Evolutionary conservation across 2,113 vertebrate species (phyloP).

Genomic region (Eidolon helvum): DNA sequence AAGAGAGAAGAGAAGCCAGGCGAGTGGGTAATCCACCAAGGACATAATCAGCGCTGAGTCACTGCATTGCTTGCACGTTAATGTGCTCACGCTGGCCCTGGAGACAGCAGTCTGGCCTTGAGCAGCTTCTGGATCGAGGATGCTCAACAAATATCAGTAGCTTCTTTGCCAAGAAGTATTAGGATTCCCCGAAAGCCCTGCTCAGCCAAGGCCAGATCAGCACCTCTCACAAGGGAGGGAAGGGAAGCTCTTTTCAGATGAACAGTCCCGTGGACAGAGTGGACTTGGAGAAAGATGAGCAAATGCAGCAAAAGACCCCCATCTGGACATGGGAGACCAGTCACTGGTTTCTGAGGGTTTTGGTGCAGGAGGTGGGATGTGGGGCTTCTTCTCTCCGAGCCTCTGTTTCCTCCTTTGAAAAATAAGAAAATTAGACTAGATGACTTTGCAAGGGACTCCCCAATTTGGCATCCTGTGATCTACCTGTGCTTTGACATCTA

Average conservation of each 20-base stretch:
- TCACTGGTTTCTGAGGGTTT: neutral
- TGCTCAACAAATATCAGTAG: neutral
- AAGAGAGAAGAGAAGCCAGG: neutral
- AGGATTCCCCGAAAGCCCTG: neutral
- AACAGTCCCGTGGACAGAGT: neutral
- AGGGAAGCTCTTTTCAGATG: neutral
- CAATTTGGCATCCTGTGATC: neutral
- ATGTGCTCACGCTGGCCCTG: neutral
- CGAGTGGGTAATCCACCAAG: neutral
- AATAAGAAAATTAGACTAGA: neutral
- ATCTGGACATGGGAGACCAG: neutral
- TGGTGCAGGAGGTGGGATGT: fast-evolving
- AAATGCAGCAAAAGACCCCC: neutral
- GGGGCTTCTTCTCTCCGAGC: neutral
- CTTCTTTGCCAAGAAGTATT: neutral
- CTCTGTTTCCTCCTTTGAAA: neutral
- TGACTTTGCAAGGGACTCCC: neutral
- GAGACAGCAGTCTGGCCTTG: neutral
- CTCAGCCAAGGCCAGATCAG: neutral
- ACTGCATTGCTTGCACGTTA: neutral
- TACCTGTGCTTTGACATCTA: neutral
- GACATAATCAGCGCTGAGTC: constrained; percentile 13
- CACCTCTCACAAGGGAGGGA: neutral
- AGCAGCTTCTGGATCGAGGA: neutral
- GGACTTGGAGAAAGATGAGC: neutral